Conservation (phyloP, 30 jellyfish, hydroid and myxozoan genomes). For the Sanderia malayensis region DNA sequence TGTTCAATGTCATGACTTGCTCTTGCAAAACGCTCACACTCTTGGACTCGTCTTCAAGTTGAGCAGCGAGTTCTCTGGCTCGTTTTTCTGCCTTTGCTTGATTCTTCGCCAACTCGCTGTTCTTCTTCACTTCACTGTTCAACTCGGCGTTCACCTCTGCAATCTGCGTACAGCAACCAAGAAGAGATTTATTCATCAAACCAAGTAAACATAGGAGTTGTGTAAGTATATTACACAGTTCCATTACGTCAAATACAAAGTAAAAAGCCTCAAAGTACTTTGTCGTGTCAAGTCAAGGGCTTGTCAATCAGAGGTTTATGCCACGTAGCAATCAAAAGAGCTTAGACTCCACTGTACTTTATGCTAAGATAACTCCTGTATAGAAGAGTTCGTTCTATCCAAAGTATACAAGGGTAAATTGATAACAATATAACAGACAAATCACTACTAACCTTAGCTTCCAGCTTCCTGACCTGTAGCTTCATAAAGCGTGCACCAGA, state of each 20-base stretch:
- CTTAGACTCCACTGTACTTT: no score
- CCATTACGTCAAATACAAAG: no score
- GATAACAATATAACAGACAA: background rate
- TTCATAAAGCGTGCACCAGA: slow-evolving; percentile 67
- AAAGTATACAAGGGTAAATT: background rate
- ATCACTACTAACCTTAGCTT: slow-evolving; percentile 47
- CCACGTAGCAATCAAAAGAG: no score
- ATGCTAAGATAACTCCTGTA: no score
- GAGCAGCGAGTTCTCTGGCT: slow-evolving; percentile 47
- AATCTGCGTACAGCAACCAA: no score
- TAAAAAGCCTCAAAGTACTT: no score
- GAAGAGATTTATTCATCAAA: no score
- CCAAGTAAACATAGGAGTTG: no score
- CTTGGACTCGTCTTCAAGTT: slow-evolving; percentile 62
- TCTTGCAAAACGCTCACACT: slow-evolving; percentile 58
- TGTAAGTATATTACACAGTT: no score
- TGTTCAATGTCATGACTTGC: slow-evolving; percentile 47
- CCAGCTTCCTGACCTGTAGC: slow-evolving; percentile 73
- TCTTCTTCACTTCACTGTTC: slow-evolving; percentile 61
- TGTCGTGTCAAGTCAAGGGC: no score
- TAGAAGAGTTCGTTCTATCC: no score
- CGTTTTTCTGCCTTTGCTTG: slow-evolving; percentile 68
- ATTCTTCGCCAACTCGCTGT: slow-evolving; percentile 54
- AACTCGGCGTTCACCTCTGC: slow-evolving; percentile 52
- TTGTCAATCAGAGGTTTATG: no score